Percentiles rank a stretch among this genome's conserved stretches.
These are phyloP conservation scores for Ellobius talpinus DNA, from an alignment of 2,113 vertebrate species.

Conservation along the genomic window DNA sequence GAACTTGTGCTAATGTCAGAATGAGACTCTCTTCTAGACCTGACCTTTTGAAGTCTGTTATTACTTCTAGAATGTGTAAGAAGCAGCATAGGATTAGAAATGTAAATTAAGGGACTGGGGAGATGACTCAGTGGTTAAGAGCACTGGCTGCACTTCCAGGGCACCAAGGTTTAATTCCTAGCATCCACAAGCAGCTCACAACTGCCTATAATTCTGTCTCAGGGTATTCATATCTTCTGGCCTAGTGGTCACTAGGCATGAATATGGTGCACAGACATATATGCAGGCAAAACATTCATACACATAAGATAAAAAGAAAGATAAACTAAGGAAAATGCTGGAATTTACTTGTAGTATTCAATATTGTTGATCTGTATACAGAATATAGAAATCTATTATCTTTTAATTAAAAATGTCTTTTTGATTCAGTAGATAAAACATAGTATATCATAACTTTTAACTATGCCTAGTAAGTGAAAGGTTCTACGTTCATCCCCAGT, in stretches of 20 bases:
- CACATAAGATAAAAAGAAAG: not conserved
- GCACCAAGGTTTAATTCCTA: not conserved
- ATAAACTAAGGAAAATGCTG: conserved; percentile 16
- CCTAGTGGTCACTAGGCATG: not conserved
- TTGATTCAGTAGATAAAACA: not conserved
- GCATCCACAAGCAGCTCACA: not conserved
- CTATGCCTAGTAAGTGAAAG: not conserved
- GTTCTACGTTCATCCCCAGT: not conserved
- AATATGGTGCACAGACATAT: not conserved
- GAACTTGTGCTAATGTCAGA: not conserved
- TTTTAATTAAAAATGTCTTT: not conserved
- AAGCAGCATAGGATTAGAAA: not conserved
- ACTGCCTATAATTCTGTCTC: not conserved
- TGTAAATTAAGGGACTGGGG: not conserved
- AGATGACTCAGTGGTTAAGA: not conserved
- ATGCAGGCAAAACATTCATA: not conserved
- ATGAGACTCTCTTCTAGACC: not conserved
- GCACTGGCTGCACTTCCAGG: not conserved
- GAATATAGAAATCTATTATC: not conserved
- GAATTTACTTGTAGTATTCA: not conserved
- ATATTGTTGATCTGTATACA: not conserved
- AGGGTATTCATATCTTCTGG: not conserved
- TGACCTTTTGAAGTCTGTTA: conserved; percentile 27
- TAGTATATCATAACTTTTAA: not conserved
- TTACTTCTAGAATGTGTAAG: not conserved